Evolutionary conservation across 2,113 vertebrate genomes (phyloP), one percentile per base, ranked within the genome.

Genomic region (Synchiropus splendidus): DNA sequence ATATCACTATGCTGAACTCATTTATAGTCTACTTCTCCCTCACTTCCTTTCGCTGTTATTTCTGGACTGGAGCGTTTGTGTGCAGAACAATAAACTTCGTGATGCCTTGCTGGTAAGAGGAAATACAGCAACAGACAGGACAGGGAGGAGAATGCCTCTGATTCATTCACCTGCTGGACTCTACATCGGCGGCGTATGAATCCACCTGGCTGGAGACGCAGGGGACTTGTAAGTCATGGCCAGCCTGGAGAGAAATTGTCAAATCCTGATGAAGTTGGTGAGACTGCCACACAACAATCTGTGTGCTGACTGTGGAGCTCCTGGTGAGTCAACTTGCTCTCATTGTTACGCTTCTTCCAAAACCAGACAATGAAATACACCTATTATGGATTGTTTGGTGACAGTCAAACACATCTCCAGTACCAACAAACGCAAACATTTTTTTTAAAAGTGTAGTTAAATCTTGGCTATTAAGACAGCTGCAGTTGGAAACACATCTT

Each of bases 241-340:
- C 52, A 83, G 61, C 51, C 58, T 70, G 42, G 88, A 89, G 18
- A 80, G 79, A 73, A 90, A 89, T 61, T 89, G 89, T 72, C 83
- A 66, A 64, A 65, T 85, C 61, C 75, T 94, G 39, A 68, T 87
- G 37, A 87, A 89, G 53, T 60, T 91, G 72, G 69, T 84, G 57
- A 82, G 51, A 48, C 74, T 75, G 34, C 61, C 80, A 0, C 84
- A 73, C 2, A 94, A 92, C 74, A 64, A 62, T 15, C 15, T 16
- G 15, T 94, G 91, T 66, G 89, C 88, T 1, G 91, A 92, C 75
- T 94, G 91, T 57, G 87, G 86, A 31, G 42, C 67, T 9, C 52
- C 87, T 12, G 89, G 91, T 92, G 50, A 82, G 82, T 31, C 31
- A 9, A 21, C 8, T 12, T 27, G 18, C 27, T 27, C 14, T 27